These are phyloP conservation scores for Halocaridina rubra DNA, from an alignment of 2,888 invertebrate species.

Conservation along the genomic window DNA sequence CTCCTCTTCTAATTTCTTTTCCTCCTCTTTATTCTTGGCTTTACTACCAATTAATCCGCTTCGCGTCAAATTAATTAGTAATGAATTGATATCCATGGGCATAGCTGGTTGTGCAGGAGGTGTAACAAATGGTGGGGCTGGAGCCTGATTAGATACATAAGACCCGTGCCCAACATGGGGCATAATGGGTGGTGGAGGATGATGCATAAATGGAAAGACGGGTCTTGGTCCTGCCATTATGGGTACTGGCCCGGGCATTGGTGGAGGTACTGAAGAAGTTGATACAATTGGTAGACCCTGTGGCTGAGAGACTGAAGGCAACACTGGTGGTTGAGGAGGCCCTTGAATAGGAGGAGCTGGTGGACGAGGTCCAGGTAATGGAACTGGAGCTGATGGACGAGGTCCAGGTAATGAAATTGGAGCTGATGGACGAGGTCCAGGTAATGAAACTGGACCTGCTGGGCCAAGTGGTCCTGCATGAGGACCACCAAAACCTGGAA, in stretches of 20 bases:
- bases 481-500: too few species aligned
- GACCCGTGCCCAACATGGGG: conserved; percentile 6
- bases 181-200: conserved; percentile 1
- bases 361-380: not conserved
- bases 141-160: conserved; percentile 25
- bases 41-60: conserved; percentile 79
- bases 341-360: not conserved
- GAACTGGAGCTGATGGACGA: not conserved
- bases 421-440: not conserved
- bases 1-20: conserved; percentile 58
- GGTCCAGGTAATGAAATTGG: not conserved
- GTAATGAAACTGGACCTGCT: not conserved
- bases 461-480: not conserved
- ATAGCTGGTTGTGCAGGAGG: conserved; percentile 1
- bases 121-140: not conserved
- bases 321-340: conserved; percentile 22
- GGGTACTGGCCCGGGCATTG: not conserved
- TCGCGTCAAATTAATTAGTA: conserved; percentile 86
- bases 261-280: not conserved
- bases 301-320: not conserved
- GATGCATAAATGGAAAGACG: conserved; percentile 6
- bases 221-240: conserved; percentile 9
- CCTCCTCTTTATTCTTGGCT: conserved; percentile 59
- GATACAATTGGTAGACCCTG: not conserved
- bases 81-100: conserved; percentile 78